Base-by-base conservation (phyloP, 2,888 invertebrate genomes). In the Charanyca ferruginea region DNA sequence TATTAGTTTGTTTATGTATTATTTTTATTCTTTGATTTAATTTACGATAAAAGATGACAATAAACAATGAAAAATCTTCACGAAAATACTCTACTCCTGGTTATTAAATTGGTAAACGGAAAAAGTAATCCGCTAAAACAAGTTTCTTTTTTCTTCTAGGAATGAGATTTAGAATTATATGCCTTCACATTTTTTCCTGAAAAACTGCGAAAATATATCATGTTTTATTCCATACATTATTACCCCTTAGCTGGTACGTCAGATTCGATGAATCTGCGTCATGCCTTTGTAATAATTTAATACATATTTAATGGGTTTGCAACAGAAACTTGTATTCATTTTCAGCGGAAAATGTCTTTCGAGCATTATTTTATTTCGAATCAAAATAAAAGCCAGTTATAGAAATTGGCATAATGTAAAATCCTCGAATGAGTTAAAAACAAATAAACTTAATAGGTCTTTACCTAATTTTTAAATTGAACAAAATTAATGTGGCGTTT, bases 161-260 rank as follows among this genome's bases (percentile, higher is more conserved):
- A 41, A 35, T 9, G 7, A n/a, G 4, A 38, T 66, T 5, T 7
- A 28, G 16, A 35, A 35, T 48, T 61, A 7, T 13, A 38, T 13
- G 16, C 38, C 16, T 32, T 35, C 11, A 32, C 7, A 9, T 52
- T n/a, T 57, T 52, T 47, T 47, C 6, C 6, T 8, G 23, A 23
- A 28, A 44, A 3, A 20, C 20, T 8, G 18, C 9, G n/a, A 28
- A 35, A 32, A 45, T 11, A 22, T 41, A 45, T 70, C 44, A 71
- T 55, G 45, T 55, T 38, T 41, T 8, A 70, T 70, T 70, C 41
- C 51, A 52, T 64, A 44, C n/a, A 54, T 63, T 62, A 70, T 54
- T 44, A 51, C 32, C 23, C 11, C 42, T 11, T 25, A 8, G 11
- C 41, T 45, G 8, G 25, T 47, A 52, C 18, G 51, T 52, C 51